Evolutionary conservation across 1,140 invertebrate species (phyloP), one percentile per base, ranked within the genome.

Genomic region (Drosophila pectinifera): DNA sequence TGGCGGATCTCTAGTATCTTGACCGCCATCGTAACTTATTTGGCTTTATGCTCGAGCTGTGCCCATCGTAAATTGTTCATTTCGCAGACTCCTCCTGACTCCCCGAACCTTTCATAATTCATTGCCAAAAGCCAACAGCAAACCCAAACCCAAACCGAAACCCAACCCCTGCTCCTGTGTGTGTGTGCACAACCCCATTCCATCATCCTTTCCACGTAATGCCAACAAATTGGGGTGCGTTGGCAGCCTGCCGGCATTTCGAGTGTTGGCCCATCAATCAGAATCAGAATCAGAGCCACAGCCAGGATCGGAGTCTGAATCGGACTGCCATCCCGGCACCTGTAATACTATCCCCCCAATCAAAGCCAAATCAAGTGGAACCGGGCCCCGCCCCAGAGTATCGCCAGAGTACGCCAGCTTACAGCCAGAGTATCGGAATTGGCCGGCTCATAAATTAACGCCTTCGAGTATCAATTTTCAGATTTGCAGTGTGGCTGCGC

Each of bases 401-500:
- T 38, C 13, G n/a, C 18, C 13, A 31, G 22, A n/a, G n/a, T n/a
- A n/a, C n/a, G n/a, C n/a, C n/a, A n/a, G n/a, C n/a, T n/a, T n/a
- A n/a, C n/a, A n/a, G n/a, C n/a, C n/a, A n/a, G 36, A 26, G n/a
- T n/a, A 61, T 18, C 16, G 20, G 36, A 16, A 41, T 22, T 62
- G 36, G 54, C 28, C 54, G 57, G 70, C 57, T 68, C 57, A 59
- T 73, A 49, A 80, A 82, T 75, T 85, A 86, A 88, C 83, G 63
- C 79, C 79, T 78, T 59, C 58, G 70, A 58, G 76, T 88, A 88
- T 88, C 72, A 89, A 89, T 80, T 89, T 91, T 54, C 89, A 91
- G 89, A 82, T 91, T 48, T 82, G 56, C 89, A 91, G 72, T 91
- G 89, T 85, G 89, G 89, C 83, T 91, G 89, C 74, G 89, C 83